Evolutionary conservation across 2,797 vertebrate species (phyloP), one percentile per base, ranked within the genome.

Genomic region (Eidolon dupreanum): DNA sequence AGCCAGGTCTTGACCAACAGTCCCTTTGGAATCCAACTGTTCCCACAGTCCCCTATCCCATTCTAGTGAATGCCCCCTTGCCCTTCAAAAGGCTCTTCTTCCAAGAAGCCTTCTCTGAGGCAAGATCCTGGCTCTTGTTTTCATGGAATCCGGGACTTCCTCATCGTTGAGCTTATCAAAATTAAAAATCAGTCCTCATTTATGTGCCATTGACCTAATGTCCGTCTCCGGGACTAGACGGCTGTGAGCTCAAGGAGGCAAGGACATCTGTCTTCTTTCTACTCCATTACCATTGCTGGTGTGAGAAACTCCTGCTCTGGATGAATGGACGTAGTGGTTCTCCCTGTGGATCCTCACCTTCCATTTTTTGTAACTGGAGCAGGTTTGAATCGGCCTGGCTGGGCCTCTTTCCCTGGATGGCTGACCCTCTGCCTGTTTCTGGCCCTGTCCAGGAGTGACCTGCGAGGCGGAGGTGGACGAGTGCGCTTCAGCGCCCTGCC

Each of bases 401-500:
- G 10, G 16, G 26, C 36, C 75, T 59, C 33, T 8, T 11, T 53
- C 0, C 20, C 16, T 41, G 61, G 79, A 65, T 22, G 66, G 61
- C 70, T 22, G 66, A 65, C 70, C 28, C 10, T 2, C 63, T 15
- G 43, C 49, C 49, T 93, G 33, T 73, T 91, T 59, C 73, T 9
- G n/a, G 89, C 26, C 81, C 84, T 82, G 95, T 96, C 94, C 94
- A 0, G 97, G 97, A 1, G 71, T 94, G 95, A 99, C 99, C 97
- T 99, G 99, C 51, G 99, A 99, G 84, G 95, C 97, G 68, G 99
- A 99, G 97, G 99, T 99, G 55, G 98, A 99, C 79, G 99, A 99
- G 97, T 99, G 99, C n/a, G 99, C 98, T 73, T 98, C 97, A 0
- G 96, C 84, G 0, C 99, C 99, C 70, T 99, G 99, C 97, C 98